Evolutionary conservation across 2,888 invertebrate genomes (phyloP).

Genomic region (Crocallis elinguaria): DNA sequence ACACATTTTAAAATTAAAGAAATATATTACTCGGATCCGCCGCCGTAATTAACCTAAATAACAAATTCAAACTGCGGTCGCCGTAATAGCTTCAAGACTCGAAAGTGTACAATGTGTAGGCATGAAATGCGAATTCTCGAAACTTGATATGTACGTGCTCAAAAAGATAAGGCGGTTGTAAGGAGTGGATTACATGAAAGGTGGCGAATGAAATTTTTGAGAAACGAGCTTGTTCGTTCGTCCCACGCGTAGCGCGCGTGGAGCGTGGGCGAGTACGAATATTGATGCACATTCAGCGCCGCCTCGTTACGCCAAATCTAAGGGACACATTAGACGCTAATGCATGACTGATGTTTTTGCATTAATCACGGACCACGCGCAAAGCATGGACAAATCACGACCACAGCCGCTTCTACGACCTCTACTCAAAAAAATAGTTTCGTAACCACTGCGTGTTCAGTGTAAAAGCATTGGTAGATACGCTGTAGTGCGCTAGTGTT

Average conservation of each 20-base stretch:
- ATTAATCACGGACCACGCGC: no score
- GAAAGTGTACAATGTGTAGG: slow-evolving; percentile 20
- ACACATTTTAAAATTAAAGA: slow-evolving; percentile 72
- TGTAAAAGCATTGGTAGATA: no score
- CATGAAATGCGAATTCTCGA: slow-evolving; percentile 44
- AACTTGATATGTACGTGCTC: slow-evolving; percentile 53
- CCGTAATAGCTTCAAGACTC: slow-evolving; percentile 47
- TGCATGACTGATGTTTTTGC: no score
- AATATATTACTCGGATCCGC: slow-evolving; percentile 53
- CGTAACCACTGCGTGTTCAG: no score
- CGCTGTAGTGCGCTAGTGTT: no score
- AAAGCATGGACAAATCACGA: no score
- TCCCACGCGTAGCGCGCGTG: slow-evolving; percentile 49
- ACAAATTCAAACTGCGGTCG: slow-evolving; percentile 46
- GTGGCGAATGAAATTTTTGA: slow-evolving; percentile 61
- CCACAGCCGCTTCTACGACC: no score
- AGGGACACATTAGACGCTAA: no score
- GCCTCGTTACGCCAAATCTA: slow-evolving; percentile 59
- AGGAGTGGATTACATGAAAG: slow-evolving; percentile 56
- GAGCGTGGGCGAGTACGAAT: slow-evolving; percentile 66
- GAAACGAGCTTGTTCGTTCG: slow-evolving; percentile 48
- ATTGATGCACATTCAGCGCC: slow-evolving; percentile 59
- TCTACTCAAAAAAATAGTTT: no score
- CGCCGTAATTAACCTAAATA: slow-evolving; percentile 58
- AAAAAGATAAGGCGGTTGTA: slow-evolving; percentile 53